Base-by-base conservation (phyloP, 2,113 vertebrate species). In the Puffinus mauretanicus region DNA sequence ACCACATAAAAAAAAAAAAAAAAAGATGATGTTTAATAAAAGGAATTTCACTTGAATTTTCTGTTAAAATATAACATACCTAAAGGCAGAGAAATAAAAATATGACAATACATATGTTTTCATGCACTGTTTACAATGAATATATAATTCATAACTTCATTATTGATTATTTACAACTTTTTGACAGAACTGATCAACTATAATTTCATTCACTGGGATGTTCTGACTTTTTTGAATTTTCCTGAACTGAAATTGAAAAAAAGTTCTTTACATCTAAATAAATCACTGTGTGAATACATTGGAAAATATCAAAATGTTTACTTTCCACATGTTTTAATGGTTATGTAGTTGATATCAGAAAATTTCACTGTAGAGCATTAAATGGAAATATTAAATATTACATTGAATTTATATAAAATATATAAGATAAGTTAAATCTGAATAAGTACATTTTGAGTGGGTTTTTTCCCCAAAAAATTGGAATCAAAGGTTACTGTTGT, bases 381-480 rank as follows among this genome's bases (percentile, higher is more conserved):
- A 18, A 18, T 40, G 6, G 6, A 65, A 71, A 71, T 40, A 34
- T n/a, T 40, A 46, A 51, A 26, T 71, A 65, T n/a, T 46, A 21
- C 3, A 65, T n/a, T 58, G 16, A 34, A 46, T 77, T 57, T 26
- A 46, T 32, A 26, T 36, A 66, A 80, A 91, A 40, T 29, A 25
- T 24, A 4, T 42, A 49, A 42, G 29, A 76, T 6, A 70, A 27
- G 15, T 82, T 57, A 46, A 77, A 46, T 42, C 30, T 40, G 16
- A 60, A 22, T 71, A 66, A 30, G 14, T 22, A 40, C 54, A 18
- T 14, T 24, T 24, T 47, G 21, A 40, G 18, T 34, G 4, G 3
- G 1, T n/a, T 19, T 18, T 9, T 15, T 4, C 1, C 3, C 2
- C 7, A 29, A 34, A 46, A 49, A 19, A 7, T 8, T 57, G 18